A percentile compares a stretch with the other conserved stretches of the same genome.
Evolutionary conservation across 64 coral and sea anemone genomes (phyloP).

Genomic region (Montipora foliosa): DNA sequence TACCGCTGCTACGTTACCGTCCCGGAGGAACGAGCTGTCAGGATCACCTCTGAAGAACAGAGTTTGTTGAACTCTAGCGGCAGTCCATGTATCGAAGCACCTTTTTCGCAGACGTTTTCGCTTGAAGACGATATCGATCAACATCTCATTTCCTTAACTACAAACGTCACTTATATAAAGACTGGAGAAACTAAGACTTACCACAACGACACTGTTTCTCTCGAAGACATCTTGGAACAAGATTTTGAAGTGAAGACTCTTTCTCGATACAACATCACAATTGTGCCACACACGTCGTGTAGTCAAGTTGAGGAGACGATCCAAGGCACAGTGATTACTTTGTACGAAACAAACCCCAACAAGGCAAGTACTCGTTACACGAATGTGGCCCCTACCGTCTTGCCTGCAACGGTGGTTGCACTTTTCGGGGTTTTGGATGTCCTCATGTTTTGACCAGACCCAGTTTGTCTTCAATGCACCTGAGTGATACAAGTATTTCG

Average conservation of each 20-base stretch:
- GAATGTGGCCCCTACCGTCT: neutral
- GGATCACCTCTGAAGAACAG: neutral
- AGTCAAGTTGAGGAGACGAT: constrained; percentile 17
- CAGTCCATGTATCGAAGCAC: neutral
- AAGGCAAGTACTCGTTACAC: neutral
- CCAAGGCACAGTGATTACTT: constrained; percentile 14
- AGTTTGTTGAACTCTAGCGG: neutral
- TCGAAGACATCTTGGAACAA: constrained; percentile 6
- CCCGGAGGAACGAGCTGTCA: neutral
- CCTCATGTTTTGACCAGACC: too few species aligned
- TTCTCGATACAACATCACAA: constrained; percentile 7
- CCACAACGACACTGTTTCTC: neutral
- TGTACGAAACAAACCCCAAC: constrained; percentile 55
- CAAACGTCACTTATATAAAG: neutral
- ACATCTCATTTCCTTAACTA: neutral
- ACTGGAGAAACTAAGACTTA: neutral
- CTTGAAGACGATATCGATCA: neutral
- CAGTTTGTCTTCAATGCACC: too few species aligned
- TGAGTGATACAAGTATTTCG: too few species aligned
- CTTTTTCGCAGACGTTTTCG: neutral
- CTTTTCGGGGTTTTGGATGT: neutral
- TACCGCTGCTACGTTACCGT: neutral
- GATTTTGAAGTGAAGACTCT: constrained; percentile 2
- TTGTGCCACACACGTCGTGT: neutral
- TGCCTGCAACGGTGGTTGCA: neutral